Evolutionary conservation across 2,888 invertebrate genomes (phyloP).

Genomic region (Sericinus montela): DNA sequence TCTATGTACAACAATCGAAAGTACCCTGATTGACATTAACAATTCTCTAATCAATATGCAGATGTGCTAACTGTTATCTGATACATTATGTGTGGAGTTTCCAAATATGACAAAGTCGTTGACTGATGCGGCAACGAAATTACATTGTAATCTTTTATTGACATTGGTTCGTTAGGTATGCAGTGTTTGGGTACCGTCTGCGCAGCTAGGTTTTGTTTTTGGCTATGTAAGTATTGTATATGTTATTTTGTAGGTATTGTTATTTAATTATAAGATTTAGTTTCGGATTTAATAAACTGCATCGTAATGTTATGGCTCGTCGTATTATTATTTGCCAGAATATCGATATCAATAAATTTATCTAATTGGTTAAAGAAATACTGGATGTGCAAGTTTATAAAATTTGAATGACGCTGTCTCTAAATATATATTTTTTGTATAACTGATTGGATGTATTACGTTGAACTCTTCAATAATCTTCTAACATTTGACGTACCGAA

Average conservation of each 20-base stretch:
- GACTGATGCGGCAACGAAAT: constrained; percentile 52
- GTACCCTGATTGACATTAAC: constrained; percentile 58
- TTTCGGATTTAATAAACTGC: constrained; percentile 7
- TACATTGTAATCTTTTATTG: constrained; percentile 55
- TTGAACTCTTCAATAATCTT: constrained; percentile 6
- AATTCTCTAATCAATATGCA: constrained; percentile 57
- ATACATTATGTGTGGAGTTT: constrained; percentile 53
- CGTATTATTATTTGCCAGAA: too few relatives aligned
- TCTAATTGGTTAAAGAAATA: constrained; percentile 23
- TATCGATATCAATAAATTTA: constrained; percentile 10
- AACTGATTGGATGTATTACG: constrained; percentile 27
- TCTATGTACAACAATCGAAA: constrained; percentile 39
- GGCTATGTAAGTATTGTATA: constrained; percentile 38
- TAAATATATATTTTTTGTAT: constrained; percentile 36
- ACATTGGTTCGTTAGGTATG: constrained; percentile 45
- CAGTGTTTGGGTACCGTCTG: constrained; percentile 42
- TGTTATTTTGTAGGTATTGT: constrained; percentile 61
- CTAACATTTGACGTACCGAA: background rate
- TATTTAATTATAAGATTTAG: constrained; percentile 34
- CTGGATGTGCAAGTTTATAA: constrained; percentile 35
- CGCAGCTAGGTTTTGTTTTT: constrained; percentile 47
- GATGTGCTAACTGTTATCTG: constrained; percentile 65
- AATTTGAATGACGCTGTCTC: constrained; percentile 26
- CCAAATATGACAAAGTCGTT: constrained; percentile 51
- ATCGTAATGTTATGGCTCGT: too few relatives aligned